phyloP scores from a whole-genome alignment of 1,140 invertebrate species.

The Hermatobates lingyangjiaoensis region DNA sequence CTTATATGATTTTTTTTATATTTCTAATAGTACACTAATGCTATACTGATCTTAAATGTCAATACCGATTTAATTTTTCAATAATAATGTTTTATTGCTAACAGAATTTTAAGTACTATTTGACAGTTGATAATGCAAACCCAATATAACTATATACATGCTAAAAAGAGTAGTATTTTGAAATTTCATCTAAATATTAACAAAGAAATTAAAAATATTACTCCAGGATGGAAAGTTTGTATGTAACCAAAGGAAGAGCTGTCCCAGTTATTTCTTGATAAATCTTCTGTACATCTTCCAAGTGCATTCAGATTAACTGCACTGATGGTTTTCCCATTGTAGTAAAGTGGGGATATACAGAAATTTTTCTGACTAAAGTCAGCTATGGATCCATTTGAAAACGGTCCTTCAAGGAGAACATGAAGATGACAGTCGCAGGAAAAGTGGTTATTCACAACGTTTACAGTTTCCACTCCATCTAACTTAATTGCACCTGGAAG shows the following conservation, averaged over 20 bases:
- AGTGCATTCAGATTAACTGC: conserved; percentile 42
- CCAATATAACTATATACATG: no score
- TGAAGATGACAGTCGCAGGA: conserved; percentile 66
- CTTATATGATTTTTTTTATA: no score
- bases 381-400: conserved; percentile 38
- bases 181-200: no score
- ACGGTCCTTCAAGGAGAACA: conserved; percentile 46
- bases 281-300: conserved; percentile 41
- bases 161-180: no score
- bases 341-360: conserved; percentile 64
- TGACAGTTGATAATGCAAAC: no score
- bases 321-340: conserved; percentile 51
- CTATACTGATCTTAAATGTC: no score
- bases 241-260: conserved; percentile 19
- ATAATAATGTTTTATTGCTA: no score
- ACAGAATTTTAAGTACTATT: no score
- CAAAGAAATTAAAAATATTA: no score
- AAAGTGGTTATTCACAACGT: conserved; percentile 54
- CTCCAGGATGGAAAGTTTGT: no score
- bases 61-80: no score
- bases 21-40: no score
- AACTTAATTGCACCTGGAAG: conserved; percentile 36
- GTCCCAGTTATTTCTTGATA: conserved; percentile 40
- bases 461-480: conserved; percentile 42
- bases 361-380: conserved; percentile 57